Percentiles rank a stretch among this genome's conserved stretches.
phyloP scores from a whole-genome alignment of 1,140 invertebrate genomes.

The Drosophila paulistorum region DNA sequence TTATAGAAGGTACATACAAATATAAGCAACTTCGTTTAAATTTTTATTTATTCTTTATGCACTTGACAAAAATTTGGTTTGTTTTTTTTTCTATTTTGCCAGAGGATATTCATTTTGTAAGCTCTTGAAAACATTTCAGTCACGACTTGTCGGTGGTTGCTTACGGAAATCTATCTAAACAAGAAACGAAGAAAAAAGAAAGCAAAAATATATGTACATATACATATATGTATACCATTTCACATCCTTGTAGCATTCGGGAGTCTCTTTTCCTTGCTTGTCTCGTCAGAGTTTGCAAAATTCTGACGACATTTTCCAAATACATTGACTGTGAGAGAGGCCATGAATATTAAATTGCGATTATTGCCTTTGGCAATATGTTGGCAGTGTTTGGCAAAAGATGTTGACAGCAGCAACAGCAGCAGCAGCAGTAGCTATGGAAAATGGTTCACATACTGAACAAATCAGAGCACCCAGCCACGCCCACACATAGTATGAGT shows the following conservation, averaged over 20 bases:
- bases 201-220: constrained; percentile 24
- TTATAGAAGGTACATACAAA: too few species aligned
- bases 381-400: constrained; percentile 30
- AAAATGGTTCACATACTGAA: constrained; percentile 20
- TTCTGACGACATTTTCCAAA: constrained; percentile 65
- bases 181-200: constrained; percentile 15
- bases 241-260: constrained; percentile 7
- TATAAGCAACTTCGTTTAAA: too few species aligned
- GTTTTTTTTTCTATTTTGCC: neutral
- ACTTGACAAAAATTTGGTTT: too few species aligned
- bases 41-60: too few species aligned
- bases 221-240: neutral
- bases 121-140: constrained; percentile 16
- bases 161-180: neutral
- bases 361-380: constrained; percentile 76
- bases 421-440: neutral
- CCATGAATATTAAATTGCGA: constrained; percentile 80
- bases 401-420: constrained; percentile 6
- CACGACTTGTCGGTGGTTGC: constrained; percentile 33
- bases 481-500: neutral
- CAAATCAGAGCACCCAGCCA: neutral
- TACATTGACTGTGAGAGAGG: constrained; percentile 74
- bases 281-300: constrained; percentile 44
- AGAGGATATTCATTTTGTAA: constrained; percentile 2
- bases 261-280: constrained; percentile 19